Evolutionary conservation across 2,797 vertebrate species (phyloP), one percentile per base, ranked within the genome.

Genomic region (Clarias platycephalus): DNA sequence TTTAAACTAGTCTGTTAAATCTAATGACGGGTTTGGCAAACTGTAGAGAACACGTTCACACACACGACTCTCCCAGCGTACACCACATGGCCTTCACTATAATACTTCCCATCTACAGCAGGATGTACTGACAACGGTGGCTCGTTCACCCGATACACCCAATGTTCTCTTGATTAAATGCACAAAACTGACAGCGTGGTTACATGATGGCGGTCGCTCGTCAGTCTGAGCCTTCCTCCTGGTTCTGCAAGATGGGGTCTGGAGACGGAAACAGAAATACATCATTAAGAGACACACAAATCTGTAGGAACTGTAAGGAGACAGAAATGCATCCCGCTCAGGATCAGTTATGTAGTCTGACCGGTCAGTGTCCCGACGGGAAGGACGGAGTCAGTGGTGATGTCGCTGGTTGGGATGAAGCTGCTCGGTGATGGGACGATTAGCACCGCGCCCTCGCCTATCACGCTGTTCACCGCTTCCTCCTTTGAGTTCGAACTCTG

Each of bases 241-340:
- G 98, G 89, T 98, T 97, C 72, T 99, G 97, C n/a, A 99, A 91
- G 92, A 99, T 98, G 20, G 98, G 97, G 96, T 99, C 97, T 99
- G 93, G 79, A 13, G n/a, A 63, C 2, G 34, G 1, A 84, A 20
- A 60, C 13, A 84, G 78, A 70, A 24, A 62, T 5, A 37, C 31
- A 75, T 81, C 5, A 5, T 24, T 63, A 77, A 53, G 12, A 53
- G 49, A 74, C 20, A 70, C 31, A 13, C 2, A 9, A 0, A 20
- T 18, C 31, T 8, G 31, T 22, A 37, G 2, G 22, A 71, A 49
- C 15, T 13, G 5, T 40, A 62, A 0, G 24, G 24, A 63, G 34
- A 63, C 1, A 2, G 26, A 28, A 40, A 44, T 77, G 10, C 31
- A 40, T n/a, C 8, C 1, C 12, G 64, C 4, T 49, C n/a, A 34